Evolutionary conservation across 2,888 invertebrate species (phyloP).

Genomic region (Thera britannica): DNA sequence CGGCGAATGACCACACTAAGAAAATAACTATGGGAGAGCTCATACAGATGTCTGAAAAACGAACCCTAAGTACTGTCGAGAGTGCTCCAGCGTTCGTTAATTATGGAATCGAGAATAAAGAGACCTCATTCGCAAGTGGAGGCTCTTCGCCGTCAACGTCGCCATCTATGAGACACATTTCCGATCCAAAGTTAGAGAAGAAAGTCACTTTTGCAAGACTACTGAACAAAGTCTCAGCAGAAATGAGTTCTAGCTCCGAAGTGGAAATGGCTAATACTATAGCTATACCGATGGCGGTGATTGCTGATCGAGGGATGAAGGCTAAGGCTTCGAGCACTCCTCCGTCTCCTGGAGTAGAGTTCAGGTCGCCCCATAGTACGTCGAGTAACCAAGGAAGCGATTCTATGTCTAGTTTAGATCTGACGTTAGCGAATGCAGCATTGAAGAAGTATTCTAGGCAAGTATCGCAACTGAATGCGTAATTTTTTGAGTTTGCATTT

Average conservation of each 20-base stretch:
- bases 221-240: slow-evolving; percentile 90
- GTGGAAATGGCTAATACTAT: slow-evolving; percentile 85
- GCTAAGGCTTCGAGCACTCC: slow-evolving; percentile 83
- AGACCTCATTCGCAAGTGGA: slow-evolving; percentile 86
- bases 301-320: slow-evolving; percentile 69
- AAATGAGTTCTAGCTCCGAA: slow-evolving; percentile 91
- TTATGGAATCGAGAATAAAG: slow-evolving; percentile 81
- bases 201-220: slow-evolving; percentile 91
- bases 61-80: slow-evolving; percentile 75
- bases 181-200: slow-evolving; percentile 89
- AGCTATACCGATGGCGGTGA: slow-evolving; percentile 77
- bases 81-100: slow-evolving; percentile 79
- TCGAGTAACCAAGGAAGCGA: slow-evolving; percentile 91
- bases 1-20: slow-evolving; percentile 85
- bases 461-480: slow-evolving; percentile 12
- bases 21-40: slow-evolving; percentile 90
- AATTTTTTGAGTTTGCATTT: too few species aligned
- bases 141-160: slow-evolving; percentile 81
- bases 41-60: slow-evolving; percentile 89
- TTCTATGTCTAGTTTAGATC: slow-evolving; percentile 90
- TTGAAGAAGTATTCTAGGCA: slow-evolving; percentile 84
- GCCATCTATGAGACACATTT: slow-evolving; percentile 83
- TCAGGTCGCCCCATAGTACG: slow-evolving; percentile 87
- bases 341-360: slow-evolving; percentile 87
- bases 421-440: slow-evolving; percentile 86